Conservation (phyloP, 2,888 invertebrate species). For the Erpobdella octoculata region DNA sequence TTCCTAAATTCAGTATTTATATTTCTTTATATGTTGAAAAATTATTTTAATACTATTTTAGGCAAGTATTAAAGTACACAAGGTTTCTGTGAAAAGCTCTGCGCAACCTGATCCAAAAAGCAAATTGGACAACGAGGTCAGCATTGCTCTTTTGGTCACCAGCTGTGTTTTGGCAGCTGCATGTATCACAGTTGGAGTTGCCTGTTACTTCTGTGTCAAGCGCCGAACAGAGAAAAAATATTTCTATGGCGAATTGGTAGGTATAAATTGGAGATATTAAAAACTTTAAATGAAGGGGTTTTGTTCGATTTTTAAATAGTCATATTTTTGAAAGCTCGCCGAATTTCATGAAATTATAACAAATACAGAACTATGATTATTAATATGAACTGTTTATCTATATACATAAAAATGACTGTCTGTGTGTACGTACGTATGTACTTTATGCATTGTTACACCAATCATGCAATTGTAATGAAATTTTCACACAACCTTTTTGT, state of each 20-base stretch:
- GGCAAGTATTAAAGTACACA: too few relatives aligned
- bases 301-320: background rate
- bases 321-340: background rate
- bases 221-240: background rate
- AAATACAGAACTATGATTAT: background rate
- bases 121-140: slow-evolving; percentile 2
- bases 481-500: too few relatives aligned
- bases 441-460: too few relatives aligned
- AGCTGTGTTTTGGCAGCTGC: background rate
- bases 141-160: background rate
- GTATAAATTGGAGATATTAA: background rate
- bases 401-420: background rate
- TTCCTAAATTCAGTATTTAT: too few relatives aligned
- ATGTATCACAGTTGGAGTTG: background rate
- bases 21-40: too few relatives aligned
- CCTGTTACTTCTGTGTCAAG: background rate
- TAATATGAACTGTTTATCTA: background rate
- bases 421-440: too few relatives aligned
- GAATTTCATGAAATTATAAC: background rate
- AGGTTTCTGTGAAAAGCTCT: too few relatives aligned
- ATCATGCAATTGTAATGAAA: too few relatives aligned
- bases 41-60: too few relatives aligned
- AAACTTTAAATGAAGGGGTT: background rate
- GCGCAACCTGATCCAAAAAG: background rate
- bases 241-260: background rate